Percentiles rank a stretch among this genome's conserved stretches.
Evolutionary conservation across 2,888 invertebrate species (phyloP).

Genomic region (Acholoe squamosa): DNA sequence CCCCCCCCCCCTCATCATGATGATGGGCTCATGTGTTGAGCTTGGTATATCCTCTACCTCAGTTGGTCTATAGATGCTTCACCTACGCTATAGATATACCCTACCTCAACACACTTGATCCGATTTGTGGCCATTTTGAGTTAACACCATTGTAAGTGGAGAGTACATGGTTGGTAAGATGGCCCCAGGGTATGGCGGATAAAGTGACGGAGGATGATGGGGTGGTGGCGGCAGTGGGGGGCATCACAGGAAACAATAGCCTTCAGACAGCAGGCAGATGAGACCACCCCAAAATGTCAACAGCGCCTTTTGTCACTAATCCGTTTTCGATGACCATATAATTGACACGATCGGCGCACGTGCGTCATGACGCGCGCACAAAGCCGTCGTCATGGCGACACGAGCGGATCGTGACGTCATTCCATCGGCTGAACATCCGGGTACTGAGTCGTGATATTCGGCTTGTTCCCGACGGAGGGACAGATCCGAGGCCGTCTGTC

Average conservation of each 20-base stretch:
- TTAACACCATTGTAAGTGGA: background rate
- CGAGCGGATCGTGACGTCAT: constrained; percentile 14
- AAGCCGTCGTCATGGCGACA: constrained; percentile 53
- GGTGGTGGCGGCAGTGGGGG: background rate
- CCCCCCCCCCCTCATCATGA: too few species aligned
- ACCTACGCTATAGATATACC: too few species aligned
- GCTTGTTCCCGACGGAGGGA: constrained; percentile 30
- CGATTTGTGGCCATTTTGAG: too few species aligned
- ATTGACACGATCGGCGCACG: constrained; percentile 27
- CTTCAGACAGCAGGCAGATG: background rate
- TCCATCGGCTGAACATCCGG: constrained; percentile 3
- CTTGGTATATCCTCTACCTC: too few species aligned
- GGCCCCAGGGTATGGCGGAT: background rate
- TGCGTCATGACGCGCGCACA: constrained; percentile 4
- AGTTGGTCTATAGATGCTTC: too few species aligned
- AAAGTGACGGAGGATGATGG: background rate
- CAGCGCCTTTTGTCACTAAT: constrained; percentile 49
- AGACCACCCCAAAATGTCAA: constrained; percentile 32
- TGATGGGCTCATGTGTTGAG: too few species aligned
- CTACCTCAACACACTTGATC: too few species aligned
- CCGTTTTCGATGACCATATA: constrained; percentile 51
- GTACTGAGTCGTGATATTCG: constrained; percentile 20
- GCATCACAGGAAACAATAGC: background rate
- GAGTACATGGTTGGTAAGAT: background rate
- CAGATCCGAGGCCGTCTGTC: constrained; percentile 2